A percentile compares a stretch with the other conserved stretches of the same genome.
These are phyloP conservation scores for human (Homo sapiens) DNA, from an alignment of 2,113 vertebrate genomes.

Conservation along the genomic window GRCh38 chr20:2230501-2231000, in stretches of 20 bases:
- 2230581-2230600: neutral
- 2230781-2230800: neutral
- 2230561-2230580: neutral
- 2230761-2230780: neutral
- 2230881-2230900: neutral
- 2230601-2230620: too few species aligned
- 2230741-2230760: neutral
- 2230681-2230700: neutral
- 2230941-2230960: conserved; percentile 38
- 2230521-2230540: neutral
- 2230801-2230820: neutral
- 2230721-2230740: neutral
- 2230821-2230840: conserved; percentile 46
- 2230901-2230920: conserved; percentile 56
- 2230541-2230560: conserved; percentile 1
- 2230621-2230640: neutral
- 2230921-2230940: conserved; percentile 14
- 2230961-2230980: neutral
- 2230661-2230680: neutral
- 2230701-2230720: conserved; percentile 19
- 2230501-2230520: neutral
- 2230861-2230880: conserved; percentile 66
- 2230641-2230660: neutral
- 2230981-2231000: conserved; percentile 13
- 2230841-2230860: conserved; percentile 69